Base-by-base conservation (phyloP, 2,888 invertebrate genomes). In the Brachypalpus laphriformis region DNA sequence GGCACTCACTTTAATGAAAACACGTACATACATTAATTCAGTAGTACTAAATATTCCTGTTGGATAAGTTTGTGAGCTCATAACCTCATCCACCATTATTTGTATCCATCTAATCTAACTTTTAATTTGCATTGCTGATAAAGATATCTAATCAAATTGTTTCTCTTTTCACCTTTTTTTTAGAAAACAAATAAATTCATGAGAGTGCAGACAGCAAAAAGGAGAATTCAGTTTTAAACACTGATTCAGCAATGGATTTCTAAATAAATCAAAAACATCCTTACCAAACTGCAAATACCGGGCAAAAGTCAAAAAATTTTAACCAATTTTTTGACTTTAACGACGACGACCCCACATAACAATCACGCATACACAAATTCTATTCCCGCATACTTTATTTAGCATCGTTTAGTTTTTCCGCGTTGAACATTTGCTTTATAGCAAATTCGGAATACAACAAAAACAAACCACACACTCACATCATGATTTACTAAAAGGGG, bases 171-270 rank as follows among this genome's bases (percentile, higher is more conserved):
- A 34, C 11, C 80, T 7, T 71, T 11, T 31, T 81, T 85, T 54
- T 14, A 85, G 85, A 81, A 85, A 81, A 85, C 81, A 81, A 85
- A 75, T 81, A 59, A 80, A 75, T 81, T 76, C 68, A 85, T 85
- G 81, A 75, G 85, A 85, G 85, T 81, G 80, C 80, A 75, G 75
- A 71, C 51, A 70, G 40, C 66, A 54, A 56, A 77, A 68, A 83
- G 72, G 66, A 71, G 75, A 70, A 63, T 31, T 81, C 85, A 75
- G 83, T 85, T 78, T 74, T 75, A 57, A 85, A 80, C 51, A 81
- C 81, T 81, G 85, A 81, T 85, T 76, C 71, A 75, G 65, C 63
- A 81, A 85, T 85, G 85, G 85, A 75, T 66, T 85, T 81, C 76
- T 85, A 85, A 81, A 61, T 6, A 56, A 80, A 59, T 59, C 25